Evolutionary conservation across 1,140 invertebrate genomes (phyloP), one percentile per base, ranked within the genome.

Genomic region (Berghia stephanieae): DNA sequence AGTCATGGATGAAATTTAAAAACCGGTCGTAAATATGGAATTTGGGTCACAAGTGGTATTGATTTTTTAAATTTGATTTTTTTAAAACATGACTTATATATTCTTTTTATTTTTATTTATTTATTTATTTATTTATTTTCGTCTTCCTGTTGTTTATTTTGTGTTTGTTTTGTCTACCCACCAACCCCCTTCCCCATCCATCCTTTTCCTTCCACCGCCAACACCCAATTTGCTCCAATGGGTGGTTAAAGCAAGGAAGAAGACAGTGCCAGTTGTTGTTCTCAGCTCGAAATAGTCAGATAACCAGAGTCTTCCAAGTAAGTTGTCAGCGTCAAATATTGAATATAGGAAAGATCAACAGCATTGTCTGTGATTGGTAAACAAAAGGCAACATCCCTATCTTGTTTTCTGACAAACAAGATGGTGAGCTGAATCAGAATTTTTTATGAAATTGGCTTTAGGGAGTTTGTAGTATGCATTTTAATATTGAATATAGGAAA

Each of bases 221-320:
- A n/a, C n/a, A n/a, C n/a, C n/a, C n/a, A n/a, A n/a, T n/a, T n/a
- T n/a, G n/a, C n/a, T n/a, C n/a, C n/a, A n/a, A n/a, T 78, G 55
- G 63, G 40, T 83, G 43, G 42, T 85, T 84, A 81, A 83, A 83
- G 82, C 78, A 76, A 78, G 84, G 84, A 71, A 82, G 83, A 80
- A 74, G 84, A 13, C 80, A 82, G 44, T 79, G 80, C 44, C 80
- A 80, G 34, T 55, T 81, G 21, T 83, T 80, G 77, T 85, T 83
- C 81, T 79, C 81, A 60, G 67, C 69, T 44, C 81, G 80, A 80
- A 79, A 83, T 72, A 83, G 80, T 73, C 78, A 81, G 68, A 74
- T 85, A 16, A 78, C 80, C 63, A 81, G 83, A 44, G 68, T 83
- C 31, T 75, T 82, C 60, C 83, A 85, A 85, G 84, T 85, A 85